Base-by-base conservation (phyloP, 2,797 vertebrate genomes). In the Brachymystax lenok region DNA sequence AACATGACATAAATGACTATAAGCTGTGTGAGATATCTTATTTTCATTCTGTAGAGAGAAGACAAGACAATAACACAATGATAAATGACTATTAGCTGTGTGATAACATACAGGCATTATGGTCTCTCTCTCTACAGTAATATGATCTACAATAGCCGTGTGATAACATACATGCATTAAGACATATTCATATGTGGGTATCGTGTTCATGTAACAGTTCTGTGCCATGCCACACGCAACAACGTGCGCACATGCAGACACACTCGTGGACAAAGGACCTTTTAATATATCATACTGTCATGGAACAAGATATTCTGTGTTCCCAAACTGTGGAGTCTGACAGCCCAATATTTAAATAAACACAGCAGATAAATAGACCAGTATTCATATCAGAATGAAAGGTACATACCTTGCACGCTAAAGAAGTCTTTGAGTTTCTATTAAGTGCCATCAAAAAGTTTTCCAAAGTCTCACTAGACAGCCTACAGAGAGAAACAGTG, bases 401-500 rank as follows among this genome's bases (percentile, higher is more conserved):
- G 5, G 14, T 8, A 4, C 10, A 63, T 74, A 61, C 90, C 88
- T 93, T 88, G 89, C 87, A 84, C 78, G 76, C 73, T 84, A 63
- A 76, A 51, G 82, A 46, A 2, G 40, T 81, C 68, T 71, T 78
- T 81, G 81, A 73, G 69, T 40, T 33, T 79, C 73, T 80, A 56
- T 61, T 69, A 78, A 28, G 64, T 80, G 81, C 86, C 90, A 87
- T 85, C 81, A 80, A 88, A 83, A 78, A 77, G 40, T 46, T 46
- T 46, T 46, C 40, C 40, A 46, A 46, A 46, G 19, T 64, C 64
- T 77, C 81, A 8, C 16, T 3, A 7, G 46, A 33, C 61, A 51
- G 71, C 3, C 50, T 33, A 64, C 40, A 46, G 63, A 21, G 1
- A 35, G 35, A 64, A 10, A 74, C n/a, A 63, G 10, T 46, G 24